Conservation (phyloP, 2,797 vertebrate species). For the Phrynocephalus guinanensis region DNA sequence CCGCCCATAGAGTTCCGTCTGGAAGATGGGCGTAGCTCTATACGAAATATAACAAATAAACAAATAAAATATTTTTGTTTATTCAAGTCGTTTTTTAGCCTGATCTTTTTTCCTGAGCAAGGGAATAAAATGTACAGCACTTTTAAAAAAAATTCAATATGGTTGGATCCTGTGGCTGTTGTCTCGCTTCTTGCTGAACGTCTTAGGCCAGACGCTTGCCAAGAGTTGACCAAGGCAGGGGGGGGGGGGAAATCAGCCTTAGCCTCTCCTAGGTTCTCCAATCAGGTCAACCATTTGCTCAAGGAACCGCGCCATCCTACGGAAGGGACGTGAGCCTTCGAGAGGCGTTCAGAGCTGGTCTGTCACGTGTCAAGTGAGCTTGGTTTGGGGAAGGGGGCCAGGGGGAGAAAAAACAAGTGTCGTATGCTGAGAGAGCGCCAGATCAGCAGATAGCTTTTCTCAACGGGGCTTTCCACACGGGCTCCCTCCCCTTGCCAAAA, state of each 20-base stretch:
- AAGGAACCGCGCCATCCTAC: background rate
- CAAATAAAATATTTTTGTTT: no score
- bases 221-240: background rate
- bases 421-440: background rate
- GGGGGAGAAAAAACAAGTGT: rapidly evolving
- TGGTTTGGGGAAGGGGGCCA: background rate
- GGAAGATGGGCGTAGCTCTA: no score
- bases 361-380: no score
- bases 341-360: background rate
- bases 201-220: background rate
- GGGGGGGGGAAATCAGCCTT: background rate
- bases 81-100: background rate
- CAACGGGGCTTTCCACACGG: background rate
- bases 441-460: background rate
- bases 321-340: background rate
- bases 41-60: no score
- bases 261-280: background rate
- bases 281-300: no score
- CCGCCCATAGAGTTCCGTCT: no score
- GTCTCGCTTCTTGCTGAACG: background rate
- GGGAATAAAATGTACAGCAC: background rate
- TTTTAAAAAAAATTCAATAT: background rate
- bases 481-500: rapidly evolving
- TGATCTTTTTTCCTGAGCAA: background rate
- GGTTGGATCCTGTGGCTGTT: background rate